phyloP scores from a whole-genome alignment of 2,888 invertebrate species.

The Lamellibrachia satsuma region DNA sequence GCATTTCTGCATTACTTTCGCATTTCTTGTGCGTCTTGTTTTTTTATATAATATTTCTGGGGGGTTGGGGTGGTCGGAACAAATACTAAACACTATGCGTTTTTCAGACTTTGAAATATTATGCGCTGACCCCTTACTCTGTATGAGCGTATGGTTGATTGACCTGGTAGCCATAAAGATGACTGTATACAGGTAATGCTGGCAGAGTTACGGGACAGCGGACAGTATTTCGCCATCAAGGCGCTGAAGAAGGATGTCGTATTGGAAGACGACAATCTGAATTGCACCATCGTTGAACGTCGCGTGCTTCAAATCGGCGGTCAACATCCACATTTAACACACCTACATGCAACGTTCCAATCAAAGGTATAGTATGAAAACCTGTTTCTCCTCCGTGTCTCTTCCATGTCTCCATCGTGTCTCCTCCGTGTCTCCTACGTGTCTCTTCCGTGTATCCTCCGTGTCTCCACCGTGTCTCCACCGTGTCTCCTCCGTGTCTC shows the following conservation, averaged over 20 bases:
- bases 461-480: background rate
- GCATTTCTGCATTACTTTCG: no score
- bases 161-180: background rate
- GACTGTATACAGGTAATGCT: conserved; percentile 79
- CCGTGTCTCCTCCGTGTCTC: background rate
- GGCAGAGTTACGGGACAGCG: conserved; percentile 86
- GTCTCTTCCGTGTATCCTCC: background rate
- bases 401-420: background rate
- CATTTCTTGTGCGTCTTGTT: no score
- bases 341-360: conserved; percentile 98
- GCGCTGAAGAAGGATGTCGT: conserved; percentile 99
- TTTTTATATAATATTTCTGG: no score
- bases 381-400: background rate
- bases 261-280: conserved; percentile 97
- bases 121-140: no score
- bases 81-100: no score
- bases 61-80: no score
- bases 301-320: conserved; percentile 95
- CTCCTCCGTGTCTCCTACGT: no score
- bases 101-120: no score
- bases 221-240: conserved; percentile 94
- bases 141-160: background rate
- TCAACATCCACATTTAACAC: conserved; percentile 96
- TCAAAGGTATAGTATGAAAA: conserved; percentile 81
- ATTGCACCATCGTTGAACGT: conserved; percentile 96